phyloP scores from a whole-genome alignment of 2,797 vertebrate species.

The Cyclura pinguis region DNA sequence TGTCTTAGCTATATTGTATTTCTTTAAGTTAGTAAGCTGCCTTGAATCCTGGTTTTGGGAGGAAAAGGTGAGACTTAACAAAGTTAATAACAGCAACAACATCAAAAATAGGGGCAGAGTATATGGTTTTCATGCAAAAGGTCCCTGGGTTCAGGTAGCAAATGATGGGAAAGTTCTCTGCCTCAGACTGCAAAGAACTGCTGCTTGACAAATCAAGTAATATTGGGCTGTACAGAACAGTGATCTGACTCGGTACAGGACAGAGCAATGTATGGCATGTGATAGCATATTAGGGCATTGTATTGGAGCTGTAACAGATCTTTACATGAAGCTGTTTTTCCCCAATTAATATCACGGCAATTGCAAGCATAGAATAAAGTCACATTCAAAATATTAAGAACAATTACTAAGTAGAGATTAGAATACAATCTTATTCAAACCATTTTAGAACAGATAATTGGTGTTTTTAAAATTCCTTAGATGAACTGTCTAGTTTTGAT shows the following conservation, averaged over 20 bases:
- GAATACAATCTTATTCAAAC: neutral
- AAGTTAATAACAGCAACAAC: no score
- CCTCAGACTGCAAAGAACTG: neutral
- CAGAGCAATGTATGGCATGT: neutral
- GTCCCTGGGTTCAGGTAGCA: no score
- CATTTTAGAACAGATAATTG: neutral
- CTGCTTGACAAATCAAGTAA: neutral
- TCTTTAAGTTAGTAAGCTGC: no score
- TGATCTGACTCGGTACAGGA: neutral
- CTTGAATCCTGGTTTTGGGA: no score
- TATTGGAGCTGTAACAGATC: no score
- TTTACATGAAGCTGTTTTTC: no score
- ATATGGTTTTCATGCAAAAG: no score
- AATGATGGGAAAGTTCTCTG: no score
- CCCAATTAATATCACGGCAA: neutral
- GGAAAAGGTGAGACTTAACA: no score
- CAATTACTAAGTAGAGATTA: slow-evolving; percentile 4
- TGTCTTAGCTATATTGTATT: no score
- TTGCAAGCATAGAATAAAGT: neutral
- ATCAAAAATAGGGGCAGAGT: no score
- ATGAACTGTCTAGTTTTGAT: neutral
- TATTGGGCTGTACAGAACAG: neutral
- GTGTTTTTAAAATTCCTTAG: neutral
- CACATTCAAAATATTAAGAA: neutral
- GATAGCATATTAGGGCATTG: neutral